phyloP scores from a whole-genome alignment of 2,113 vertebrate genomes.

The Heterotis niloticus region DNA sequence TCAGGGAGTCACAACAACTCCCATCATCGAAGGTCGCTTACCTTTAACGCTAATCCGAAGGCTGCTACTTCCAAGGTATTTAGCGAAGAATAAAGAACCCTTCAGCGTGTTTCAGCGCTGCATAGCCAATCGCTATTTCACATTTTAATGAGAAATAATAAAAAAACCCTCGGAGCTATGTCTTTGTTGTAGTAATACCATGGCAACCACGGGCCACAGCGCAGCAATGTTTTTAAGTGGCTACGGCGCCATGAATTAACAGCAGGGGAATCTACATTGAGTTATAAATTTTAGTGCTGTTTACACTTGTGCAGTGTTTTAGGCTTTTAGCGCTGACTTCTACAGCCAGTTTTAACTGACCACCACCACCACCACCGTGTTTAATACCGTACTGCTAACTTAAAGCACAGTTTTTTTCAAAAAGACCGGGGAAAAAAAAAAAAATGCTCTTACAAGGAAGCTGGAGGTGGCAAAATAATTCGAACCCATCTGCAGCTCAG shows the following conservation, averaged over 20 bases:
- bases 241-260: conserved; percentile 13
- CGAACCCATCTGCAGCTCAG: too few species aligned
- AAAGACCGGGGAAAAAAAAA: not conserved
- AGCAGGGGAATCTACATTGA: not conserved
- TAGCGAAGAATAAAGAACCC: conserved; percentile 17
- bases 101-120: conserved; percentile 1
- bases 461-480: not conserved
- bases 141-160: conserved; percentile 27
- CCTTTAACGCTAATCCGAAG: not conserved
- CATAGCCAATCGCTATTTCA: conserved; percentile 9
- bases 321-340: not conserved
- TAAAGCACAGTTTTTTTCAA: not conserved
- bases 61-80: not conserved
- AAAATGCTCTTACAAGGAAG: not conserved
- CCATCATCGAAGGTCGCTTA: conserved; percentile 9
- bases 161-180: conserved; percentile 4
- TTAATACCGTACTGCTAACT: not conserved
- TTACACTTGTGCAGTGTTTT: not conserved
- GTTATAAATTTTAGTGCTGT: not conserved
- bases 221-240: conserved; percentile 18
- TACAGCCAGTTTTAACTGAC: conserved; percentile 9
- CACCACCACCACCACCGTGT: not conserved
- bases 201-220: conserved; percentile 29
- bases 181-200: conserved; percentile 27
- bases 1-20: conserved; percentile 7